A percentile compares a stretch with the other conserved stretches of the same genome.
phyloP scores from a whole-genome alignment of 2,888 invertebrate species.

The Cybosia mesomella region DNA sequence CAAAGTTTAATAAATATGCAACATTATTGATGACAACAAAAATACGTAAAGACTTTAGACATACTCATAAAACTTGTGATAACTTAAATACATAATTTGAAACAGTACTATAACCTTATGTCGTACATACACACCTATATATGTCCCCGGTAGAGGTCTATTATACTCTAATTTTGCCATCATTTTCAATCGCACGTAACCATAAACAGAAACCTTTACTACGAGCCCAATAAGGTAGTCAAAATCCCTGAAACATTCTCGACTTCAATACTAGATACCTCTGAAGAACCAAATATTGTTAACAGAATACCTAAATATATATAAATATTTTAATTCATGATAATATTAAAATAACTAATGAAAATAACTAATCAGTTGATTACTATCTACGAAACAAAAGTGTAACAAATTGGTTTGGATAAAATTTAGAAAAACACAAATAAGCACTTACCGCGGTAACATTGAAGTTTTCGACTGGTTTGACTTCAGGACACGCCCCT shows the following conservation, averaged over 20 bases:
- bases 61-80: too few species aligned
- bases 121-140: too few species aligned
- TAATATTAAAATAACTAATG: background rate
- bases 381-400: background rate
- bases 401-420: background rate
- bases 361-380: background rate
- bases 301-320: background rate
- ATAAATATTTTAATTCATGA: background rate
- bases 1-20: background rate
- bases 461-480: constrained; percentile 72
- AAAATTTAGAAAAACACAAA: constrained; percentile 8
- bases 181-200: too few species aligned
- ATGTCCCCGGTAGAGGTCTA: too few species aligned
- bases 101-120: too few species aligned
- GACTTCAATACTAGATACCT: background rate
- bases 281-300: background rate
- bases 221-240: too few species aligned
- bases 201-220: too few species aligned
- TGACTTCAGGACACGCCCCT: constrained; percentile 70
- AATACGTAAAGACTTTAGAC: background rate
- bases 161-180: too few species aligned
- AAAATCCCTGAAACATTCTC: background rate
- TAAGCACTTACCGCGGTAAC: constrained; percentile 65
- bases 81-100: too few species aligned
- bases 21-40: background rate